These are phyloP conservation scores for Sphenopsis melanotis DNA, from an alignment of 2,797 vertebrate species.

Conservation along the genomic window DNA sequence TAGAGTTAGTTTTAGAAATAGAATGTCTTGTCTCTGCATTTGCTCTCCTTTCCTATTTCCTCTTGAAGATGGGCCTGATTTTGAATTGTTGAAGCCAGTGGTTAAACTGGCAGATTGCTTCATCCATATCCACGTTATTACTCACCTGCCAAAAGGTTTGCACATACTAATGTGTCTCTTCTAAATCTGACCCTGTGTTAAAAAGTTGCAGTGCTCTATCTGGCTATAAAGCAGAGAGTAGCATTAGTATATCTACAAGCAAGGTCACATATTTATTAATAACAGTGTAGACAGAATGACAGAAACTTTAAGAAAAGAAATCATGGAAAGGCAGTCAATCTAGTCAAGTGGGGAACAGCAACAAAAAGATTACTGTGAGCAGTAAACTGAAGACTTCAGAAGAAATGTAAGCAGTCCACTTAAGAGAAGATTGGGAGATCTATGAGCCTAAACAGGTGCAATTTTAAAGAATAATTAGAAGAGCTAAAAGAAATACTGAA, in stretches of 20 bases:
- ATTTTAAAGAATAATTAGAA: slow-evolving; percentile 35
- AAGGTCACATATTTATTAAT: background rate
- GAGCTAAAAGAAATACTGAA: slow-evolving; percentile 16
- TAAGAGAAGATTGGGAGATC: slow-evolving; percentile 29
- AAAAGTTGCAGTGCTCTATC: background rate
- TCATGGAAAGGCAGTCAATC: background rate
- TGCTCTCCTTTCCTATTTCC: background rate
- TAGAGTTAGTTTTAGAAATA: background rate
- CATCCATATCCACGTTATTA: background rate
- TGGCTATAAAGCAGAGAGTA: background rate
- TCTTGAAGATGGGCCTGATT: background rate
- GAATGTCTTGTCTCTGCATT: background rate
- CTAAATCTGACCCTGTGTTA: background rate
- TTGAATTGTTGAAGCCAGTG: background rate
- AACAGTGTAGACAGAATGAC: background rate
- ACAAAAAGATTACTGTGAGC: background rate
- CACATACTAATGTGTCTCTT: background rate
- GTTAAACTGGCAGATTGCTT: background rate
- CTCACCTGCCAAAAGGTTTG: background rate
- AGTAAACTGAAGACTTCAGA: background rate
- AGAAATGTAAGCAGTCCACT: slow-evolving; percentile 22
- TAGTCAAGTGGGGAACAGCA: slow-evolving; percentile 16
- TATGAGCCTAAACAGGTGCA: slow-evolving; percentile 1
- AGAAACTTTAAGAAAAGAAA: slow-evolving; percentile 32
- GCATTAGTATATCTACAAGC: background rate